Conservation (phyloP, 2,113 vertebrate genomes). For the Todiramphus chloris region DNA sequence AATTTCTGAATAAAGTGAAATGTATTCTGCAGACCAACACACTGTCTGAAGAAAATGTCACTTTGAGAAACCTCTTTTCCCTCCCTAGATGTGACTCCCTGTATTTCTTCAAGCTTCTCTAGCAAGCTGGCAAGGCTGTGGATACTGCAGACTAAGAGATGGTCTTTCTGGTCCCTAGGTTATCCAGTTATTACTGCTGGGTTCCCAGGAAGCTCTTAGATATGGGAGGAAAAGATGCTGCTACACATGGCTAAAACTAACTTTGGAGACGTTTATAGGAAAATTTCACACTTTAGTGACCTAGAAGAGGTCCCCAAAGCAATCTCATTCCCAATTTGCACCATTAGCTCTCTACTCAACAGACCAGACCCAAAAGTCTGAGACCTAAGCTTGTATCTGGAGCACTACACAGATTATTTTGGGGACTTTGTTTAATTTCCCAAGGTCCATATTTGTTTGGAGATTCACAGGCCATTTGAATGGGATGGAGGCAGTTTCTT, state of each 20-base stretch:
- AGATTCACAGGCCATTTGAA: background rate
- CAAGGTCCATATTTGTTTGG: background rate
- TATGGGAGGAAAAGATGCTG: background rate
- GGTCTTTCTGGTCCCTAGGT: background rate
- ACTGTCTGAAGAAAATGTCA: background rate
- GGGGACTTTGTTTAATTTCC: background rate
- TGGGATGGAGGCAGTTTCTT: background rate
- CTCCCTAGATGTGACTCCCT: background rate
- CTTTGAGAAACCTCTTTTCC: background rate
- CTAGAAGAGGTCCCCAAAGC: background rate
- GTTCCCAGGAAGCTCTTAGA: background rate
- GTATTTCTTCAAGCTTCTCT: background rate
- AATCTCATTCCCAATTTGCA: background rate
- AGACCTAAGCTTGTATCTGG: background rate
- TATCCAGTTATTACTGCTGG: background rate
- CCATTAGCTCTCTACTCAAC: background rate
- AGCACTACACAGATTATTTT: background rate
- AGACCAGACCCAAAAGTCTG: background rate
- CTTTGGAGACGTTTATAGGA: background rate
- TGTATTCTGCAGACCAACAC: background rate
- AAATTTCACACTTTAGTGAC: background rate
- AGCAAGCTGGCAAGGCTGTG: background rate
- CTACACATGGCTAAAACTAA: background rate
- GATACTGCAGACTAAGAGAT: background rate
- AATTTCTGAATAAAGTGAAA: background rate